Percentiles rank a stretch among this genome's conserved stretches.
Evolutionary conservation across 1,140 invertebrate species (phyloP).

Genomic region (Ips nitidus): DNA sequence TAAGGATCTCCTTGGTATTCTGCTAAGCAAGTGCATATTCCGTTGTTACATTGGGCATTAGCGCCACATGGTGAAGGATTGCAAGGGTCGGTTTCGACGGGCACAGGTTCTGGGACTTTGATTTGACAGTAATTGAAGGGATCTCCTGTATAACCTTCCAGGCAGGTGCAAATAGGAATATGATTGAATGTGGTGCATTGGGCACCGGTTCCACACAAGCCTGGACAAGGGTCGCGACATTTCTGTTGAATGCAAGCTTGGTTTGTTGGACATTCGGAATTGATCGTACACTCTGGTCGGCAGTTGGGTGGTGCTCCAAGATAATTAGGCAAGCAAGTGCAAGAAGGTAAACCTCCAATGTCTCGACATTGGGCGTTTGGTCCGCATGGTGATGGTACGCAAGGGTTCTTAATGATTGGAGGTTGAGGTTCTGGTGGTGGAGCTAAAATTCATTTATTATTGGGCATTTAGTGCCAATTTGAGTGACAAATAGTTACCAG

Average conservation of each 20-base stretch:
- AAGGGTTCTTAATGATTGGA: slow-evolving; percentile 60
- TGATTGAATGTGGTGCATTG: slow-evolving; percentile 64
- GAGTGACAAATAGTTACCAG: slow-evolving; percentile 34
- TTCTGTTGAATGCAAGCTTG: slow-evolving; percentile 62
- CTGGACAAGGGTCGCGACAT: slow-evolving; percentile 68
- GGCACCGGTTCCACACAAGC: slow-evolving; percentile 65
- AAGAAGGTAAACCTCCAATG: slow-evolving; percentile 62
- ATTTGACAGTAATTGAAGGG: slow-evolving; percentile 63
- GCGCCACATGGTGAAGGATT: slow-evolving; percentile 67
- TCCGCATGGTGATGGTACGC: slow-evolving; percentile 74
- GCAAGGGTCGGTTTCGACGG: slow-evolving; percentile 56
- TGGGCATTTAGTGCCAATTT: background rate
- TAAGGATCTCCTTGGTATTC: slow-evolving; percentile 74
- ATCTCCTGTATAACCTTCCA: slow-evolving; percentile 65
- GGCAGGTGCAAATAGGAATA: slow-evolving; percentile 63
- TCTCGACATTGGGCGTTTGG: slow-evolving; percentile 68
- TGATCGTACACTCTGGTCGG: slow-evolving; percentile 71
- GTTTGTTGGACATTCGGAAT: slow-evolving; percentile 69
- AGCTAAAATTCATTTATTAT: slow-evolving; percentile 40
- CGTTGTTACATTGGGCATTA: slow-evolving; percentile 61
- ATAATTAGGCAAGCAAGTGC: slow-evolving; percentile 60
- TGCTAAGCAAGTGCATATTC: slow-evolving; percentile 69
- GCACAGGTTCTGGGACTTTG: slow-evolving; percentile 51
- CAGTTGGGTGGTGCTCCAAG: slow-evolving; percentile 59
- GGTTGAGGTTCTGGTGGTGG: slow-evolving; percentile 46